A percentile compares a stretch with the other conserved stretches of the same genome.
Evolutionary conservation across 2,113 vertebrate species (phyloP).

Genomic region (Monarcha castaneiventris): DNA sequence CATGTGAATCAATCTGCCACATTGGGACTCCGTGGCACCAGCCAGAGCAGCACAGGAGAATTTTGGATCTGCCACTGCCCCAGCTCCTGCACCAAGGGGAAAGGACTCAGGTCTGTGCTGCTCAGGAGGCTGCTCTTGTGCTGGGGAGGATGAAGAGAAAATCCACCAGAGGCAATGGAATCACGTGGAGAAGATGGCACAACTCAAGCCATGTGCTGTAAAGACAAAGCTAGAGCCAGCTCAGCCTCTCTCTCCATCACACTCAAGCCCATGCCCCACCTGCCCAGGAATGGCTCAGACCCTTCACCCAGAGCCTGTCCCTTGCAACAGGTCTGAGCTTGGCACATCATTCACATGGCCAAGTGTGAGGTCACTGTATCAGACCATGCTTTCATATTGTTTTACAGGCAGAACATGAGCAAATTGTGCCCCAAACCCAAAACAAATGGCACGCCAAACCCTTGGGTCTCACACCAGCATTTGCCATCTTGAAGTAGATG

Average conservation of each 20-base stretch:
- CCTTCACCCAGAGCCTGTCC: background rate
- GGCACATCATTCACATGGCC: accelerated
- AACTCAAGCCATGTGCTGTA: accelerated
- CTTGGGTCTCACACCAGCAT: background rate
- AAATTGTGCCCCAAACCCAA: background rate
- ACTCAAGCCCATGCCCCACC: background rate
- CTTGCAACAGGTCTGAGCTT: background rate
- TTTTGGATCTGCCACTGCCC: background rate
- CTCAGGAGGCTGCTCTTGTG: background rate
- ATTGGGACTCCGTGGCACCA: background rate
- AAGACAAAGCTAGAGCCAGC: background rate
- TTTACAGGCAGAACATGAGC: background rate
- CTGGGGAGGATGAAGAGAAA: background rate
- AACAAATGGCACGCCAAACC: background rate
- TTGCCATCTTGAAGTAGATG: background rate
- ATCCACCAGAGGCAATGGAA: background rate
- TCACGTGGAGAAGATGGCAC: background rate
- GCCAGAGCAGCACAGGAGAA: background rate
- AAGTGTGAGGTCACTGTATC: accelerated
- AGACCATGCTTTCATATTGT: accelerated
- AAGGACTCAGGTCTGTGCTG: background rate
- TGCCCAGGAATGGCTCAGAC: background rate
- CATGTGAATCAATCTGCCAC: background rate
- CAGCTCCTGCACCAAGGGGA: background rate
- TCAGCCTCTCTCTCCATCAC: background rate